These are phyloP conservation scores for Oryzaephilus surinamensis DNA, from an alignment of 1,140 invertebrate species.

Conservation along the genomic window DNA sequence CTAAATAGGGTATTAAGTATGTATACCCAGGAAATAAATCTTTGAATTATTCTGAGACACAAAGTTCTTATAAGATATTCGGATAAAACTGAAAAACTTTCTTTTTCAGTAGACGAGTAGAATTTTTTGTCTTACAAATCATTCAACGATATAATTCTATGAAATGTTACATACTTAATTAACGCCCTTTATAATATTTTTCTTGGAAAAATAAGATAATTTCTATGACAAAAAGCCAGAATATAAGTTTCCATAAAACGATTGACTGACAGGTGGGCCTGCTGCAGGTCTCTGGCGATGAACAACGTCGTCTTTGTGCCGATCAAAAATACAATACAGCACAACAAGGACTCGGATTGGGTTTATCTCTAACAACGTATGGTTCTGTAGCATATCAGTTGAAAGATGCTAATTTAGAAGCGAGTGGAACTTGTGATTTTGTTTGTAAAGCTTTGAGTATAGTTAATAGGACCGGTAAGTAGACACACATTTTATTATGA, in stretches of 20 bases:
- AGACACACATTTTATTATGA: neutral
- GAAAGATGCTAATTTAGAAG: constrained; percentile 71
- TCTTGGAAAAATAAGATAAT: too few species aligned
- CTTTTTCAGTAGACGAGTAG: too few species aligned
- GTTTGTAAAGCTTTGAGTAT: constrained; percentile 60
- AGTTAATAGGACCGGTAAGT: constrained; percentile 60
- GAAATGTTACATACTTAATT: too few species aligned
- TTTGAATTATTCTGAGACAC: too few species aligned
- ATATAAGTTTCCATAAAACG: constrained; percentile 5
- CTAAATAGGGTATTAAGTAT: too few species aligned
- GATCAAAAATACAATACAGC: constrained; percentile 39
- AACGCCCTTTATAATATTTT: too few species aligned
- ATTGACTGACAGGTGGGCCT: constrained; percentile 27
- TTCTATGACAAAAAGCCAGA: too few species aligned
- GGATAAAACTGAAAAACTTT: too few species aligned
- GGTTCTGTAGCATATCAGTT: constrained; percentile 70
- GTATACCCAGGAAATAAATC: too few species aligned
- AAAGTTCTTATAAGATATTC: too few species aligned
- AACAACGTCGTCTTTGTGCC: constrained; percentile 56
- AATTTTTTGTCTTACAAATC: too few species aligned
- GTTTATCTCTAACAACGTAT: constrained; percentile 55
- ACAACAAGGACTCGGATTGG: constrained; percentile 38
- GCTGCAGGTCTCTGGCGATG: constrained; percentile 59
- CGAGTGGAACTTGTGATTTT: constrained; percentile 64
- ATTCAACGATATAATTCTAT: too few species aligned